Percentiles rank a stretch among this genome's conserved stretches.
Conservation (phyloP, 2,888 invertebrate genomes). For the Microctonus aethiopoides region DNA sequence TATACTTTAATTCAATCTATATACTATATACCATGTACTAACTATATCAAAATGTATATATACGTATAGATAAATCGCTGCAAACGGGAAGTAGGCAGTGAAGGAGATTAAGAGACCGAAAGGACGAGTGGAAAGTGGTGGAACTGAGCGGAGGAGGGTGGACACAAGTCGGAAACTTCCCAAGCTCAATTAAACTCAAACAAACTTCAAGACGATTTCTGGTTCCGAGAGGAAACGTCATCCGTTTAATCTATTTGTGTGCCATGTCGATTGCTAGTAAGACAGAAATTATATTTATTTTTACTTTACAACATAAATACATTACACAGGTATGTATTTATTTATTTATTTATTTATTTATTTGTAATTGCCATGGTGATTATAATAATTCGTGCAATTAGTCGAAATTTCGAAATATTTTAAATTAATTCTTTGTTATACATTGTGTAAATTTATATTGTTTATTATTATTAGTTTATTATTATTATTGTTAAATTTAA, state of each 20-base stretch:
- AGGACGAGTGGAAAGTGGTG: constrained; percentile 20
- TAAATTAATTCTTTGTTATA: no score
- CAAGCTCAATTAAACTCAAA: constrained; percentile 58
- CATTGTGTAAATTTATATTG: background rate
- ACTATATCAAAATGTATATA: background rate
- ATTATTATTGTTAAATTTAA: background rate
- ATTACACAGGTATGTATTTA: no score
- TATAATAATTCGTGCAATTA: no score
- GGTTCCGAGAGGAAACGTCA: constrained; percentile 44
- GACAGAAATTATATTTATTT: background rate
- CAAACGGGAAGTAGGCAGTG: background rate
- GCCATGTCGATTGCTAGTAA: constrained; percentile 3
- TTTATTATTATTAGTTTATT: no score
- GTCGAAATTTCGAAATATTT: no score
- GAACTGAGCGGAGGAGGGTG: constrained; percentile 27
- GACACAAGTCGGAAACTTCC: constrained; percentile 57
- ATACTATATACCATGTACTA: no score
- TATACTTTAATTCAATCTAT: background rate
- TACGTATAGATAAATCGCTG: background rate
- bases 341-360: background rate
- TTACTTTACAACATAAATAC: background rate
- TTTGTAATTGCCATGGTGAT: no score
- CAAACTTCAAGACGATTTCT: constrained; percentile 49
- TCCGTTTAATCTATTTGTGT: constrained; percentile 28
- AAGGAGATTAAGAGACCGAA: constrained; percentile 19